Evolutionary conservation across 2,888 invertebrate species (phyloP).

Genomic region (Thera britannica): DNA sequence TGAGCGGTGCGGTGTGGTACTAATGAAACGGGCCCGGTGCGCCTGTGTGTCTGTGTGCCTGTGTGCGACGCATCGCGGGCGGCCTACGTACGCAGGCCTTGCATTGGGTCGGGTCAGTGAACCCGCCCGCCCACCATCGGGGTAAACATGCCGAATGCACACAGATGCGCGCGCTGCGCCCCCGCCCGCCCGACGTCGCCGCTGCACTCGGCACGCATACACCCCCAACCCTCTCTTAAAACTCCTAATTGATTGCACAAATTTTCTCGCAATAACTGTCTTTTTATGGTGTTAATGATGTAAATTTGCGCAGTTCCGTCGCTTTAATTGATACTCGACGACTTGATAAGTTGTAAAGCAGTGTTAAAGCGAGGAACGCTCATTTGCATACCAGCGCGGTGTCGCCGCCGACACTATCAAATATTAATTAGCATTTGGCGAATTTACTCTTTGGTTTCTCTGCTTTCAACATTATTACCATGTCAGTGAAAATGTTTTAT

Average conservation of each 20-base stretch:
- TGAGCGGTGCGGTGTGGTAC: conserved; percentile 70
- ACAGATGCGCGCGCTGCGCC: conserved; percentile 82
- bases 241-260: conserved; percentile 85
- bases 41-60: conserved; percentile 38
- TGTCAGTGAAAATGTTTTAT: background rate
- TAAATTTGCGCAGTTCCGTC: conserved; percentile 78
- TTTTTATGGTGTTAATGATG: conserved; percentile 83
- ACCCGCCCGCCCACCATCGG: conserved; percentile 82
- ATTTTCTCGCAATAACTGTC: conserved; percentile 84
- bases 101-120: conserved; percentile 84
- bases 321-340: conserved; percentile 75
- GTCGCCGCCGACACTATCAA: conserved; percentile 63
- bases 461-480: conserved; percentile 37
- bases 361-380: conserved; percentile 57
- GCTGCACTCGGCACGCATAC: conserved; percentile 77
- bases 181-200: conserved; percentile 61
- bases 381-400: conserved; percentile 63
- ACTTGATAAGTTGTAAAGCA: conserved; percentile 64
- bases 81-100: conserved; percentile 80
- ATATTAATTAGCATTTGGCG: conserved; percentile 68
- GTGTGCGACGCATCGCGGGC: conserved; percentile 65
- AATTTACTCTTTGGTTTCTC: conserved; percentile 57
- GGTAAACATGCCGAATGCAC: conserved; percentile 85
- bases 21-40: conserved; percentile 72
- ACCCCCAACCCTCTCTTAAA: conserved; percentile 74